Conservation (phyloP, 2,797 vertebrate species). For the Scolopax bukidnonensis region DNA sequence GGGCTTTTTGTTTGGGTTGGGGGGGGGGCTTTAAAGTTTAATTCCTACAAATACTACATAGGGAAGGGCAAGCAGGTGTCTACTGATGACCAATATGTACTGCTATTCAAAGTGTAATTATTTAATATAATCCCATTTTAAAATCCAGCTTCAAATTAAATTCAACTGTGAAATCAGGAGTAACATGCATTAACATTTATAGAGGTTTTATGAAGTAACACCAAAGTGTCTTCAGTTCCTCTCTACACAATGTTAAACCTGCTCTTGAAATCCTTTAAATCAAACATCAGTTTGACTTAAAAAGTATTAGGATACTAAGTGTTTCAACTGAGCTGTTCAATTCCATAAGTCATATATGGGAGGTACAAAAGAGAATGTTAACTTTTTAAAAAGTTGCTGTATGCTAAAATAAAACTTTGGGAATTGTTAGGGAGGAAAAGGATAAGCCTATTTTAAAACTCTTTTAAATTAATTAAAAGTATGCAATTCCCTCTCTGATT, state of each 20-base stretch:
- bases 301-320: background rate
- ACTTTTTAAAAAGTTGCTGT: background rate
- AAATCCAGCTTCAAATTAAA: background rate
- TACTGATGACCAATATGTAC: background rate
- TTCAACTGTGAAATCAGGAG: background rate
- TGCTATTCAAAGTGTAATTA: background rate
- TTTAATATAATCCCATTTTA: background rate
- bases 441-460: background rate
- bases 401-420: background rate
- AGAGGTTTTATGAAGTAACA: background rate
- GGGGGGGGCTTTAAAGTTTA: rapidly evolving
- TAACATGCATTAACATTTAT: background rate
- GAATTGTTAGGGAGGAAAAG: background rate
- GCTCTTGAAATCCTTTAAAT: background rate
- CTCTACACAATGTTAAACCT: background rate
- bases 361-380: background rate
- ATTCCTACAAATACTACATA: background rate
- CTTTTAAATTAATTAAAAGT: background rate
- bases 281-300: background rate
- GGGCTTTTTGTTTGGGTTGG: background rate
- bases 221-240: background rate
- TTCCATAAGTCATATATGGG: background rate
- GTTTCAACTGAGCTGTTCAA: background rate
- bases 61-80: background rate
- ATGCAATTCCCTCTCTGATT: background rate